Conservation (phyloP, 2,113 vertebrate genomes). For the Notothenia coriiceps region DNA sequence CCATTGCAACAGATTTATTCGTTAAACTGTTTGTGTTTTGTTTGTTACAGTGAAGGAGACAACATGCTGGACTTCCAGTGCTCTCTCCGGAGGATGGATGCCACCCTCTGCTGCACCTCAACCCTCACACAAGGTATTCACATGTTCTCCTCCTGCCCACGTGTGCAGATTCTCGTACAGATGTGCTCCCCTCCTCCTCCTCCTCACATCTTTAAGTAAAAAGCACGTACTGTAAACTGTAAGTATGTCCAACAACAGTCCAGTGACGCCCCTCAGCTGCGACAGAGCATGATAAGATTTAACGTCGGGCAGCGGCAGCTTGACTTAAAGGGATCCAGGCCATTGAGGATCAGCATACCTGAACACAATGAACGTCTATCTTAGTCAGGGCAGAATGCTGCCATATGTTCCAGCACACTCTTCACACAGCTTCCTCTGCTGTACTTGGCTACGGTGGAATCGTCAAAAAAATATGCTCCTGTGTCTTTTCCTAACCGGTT, state of each 20-base stretch:
- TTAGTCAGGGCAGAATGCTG: slow-evolving; percentile 55
- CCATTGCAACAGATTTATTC: slow-evolving; percentile 1
- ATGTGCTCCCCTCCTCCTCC: slow-evolving; percentile 42
- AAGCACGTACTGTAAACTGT: slow-evolving; percentile 39
- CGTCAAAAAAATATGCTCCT: too few species aligned
- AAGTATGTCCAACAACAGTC: slow-evolving; percentile 53
- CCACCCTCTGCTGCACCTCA: slow-evolving; percentile 30
- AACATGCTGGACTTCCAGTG: not conserved
- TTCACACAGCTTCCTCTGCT: not conserved
- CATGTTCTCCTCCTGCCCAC: slow-evolving; percentile 62
- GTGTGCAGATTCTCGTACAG: slow-evolving; percentile 34
- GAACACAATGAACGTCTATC: slow-evolving; percentile 63
- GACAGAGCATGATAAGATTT: slow-evolving; percentile 60
- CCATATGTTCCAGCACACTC: slow-evolving; percentile 54
- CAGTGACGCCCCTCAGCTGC: slow-evolving; percentile 24
- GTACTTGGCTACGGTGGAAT: too few species aligned
- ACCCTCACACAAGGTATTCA: slow-evolving; percentile 57
- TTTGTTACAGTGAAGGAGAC: not conserved
- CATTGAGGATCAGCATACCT: slow-evolving; percentile 59
- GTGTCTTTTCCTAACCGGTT: too few species aligned
- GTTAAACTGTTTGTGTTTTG: slow-evolving; percentile 15
- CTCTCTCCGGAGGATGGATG: slow-evolving; percentile 42
- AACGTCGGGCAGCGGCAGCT: slow-evolving; percentile 41
- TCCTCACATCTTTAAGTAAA: slow-evolving; percentile 33
- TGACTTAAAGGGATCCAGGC: slow-evolving; percentile 65